These are phyloP conservation scores for Progne subis DNA, from an alignment of 2,113 vertebrate genomes.

Conservation along the genomic window DNA sequence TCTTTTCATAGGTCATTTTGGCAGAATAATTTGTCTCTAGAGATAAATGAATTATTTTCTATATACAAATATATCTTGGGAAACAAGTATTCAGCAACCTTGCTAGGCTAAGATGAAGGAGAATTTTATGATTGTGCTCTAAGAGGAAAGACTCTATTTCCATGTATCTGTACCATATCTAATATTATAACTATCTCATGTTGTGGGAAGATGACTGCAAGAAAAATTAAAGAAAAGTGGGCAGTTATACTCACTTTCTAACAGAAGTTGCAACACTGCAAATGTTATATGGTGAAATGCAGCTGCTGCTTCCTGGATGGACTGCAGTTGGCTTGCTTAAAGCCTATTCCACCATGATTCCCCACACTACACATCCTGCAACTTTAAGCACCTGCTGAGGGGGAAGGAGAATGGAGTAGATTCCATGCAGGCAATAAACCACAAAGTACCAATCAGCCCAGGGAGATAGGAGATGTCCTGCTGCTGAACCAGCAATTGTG, in stretches of 20 bases:
- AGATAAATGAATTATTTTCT: background rate
- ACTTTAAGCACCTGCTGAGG: background rate
- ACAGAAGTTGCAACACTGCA: no score
- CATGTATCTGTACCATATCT: background rate
- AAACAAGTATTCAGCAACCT: background rate
- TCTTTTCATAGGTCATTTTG: background rate
- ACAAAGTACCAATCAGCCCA: background rate
- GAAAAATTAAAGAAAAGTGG: background rate
- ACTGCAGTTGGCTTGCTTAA: accelerated
- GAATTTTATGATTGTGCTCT: background rate
- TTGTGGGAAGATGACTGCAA: background rate
- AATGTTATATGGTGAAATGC: accelerated
- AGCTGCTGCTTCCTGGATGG: background rate
- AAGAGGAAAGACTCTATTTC: background rate
- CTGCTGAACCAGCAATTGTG: background rate
- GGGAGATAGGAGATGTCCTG: accelerated
- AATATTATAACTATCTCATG: background rate
- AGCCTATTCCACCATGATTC: background rate
- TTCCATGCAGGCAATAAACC: background rate
- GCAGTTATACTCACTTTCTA: background rate
- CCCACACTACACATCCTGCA: background rate
- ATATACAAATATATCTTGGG: background rate
- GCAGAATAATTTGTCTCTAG: background rate
- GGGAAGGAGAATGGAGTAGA: background rate
- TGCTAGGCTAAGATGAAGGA: background rate